Conservation (phyloP, 2,888 invertebrate species). For the Tethea ocularis region DNA sequence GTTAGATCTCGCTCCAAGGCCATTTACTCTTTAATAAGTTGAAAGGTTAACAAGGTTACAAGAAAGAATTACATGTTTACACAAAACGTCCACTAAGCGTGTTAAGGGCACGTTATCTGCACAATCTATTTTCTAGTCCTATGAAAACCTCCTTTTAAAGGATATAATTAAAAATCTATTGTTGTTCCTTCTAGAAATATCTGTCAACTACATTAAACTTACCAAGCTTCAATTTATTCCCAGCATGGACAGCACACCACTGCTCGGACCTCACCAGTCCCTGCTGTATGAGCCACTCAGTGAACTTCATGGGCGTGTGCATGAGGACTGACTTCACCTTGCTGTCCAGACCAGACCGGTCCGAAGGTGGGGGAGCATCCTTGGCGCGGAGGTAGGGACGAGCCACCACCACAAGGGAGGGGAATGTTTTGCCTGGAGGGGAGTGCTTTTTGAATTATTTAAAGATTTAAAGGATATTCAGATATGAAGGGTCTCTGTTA, state of each 20-base stretch:
- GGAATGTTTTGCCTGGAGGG: constrained; percentile 89
- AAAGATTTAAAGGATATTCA: not conserved
- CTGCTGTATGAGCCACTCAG: constrained; percentile 95
- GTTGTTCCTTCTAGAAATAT: not conserved
- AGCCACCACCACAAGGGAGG: constrained; percentile 92
- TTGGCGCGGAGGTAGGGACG: constrained; percentile 90
- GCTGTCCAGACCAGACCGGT: constrained; percentile 87
- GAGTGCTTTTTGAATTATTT: too few relatives aligned
- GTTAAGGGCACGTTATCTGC: too few relatives aligned
- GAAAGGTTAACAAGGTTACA: too few relatives aligned
- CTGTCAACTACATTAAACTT: constrained; percentile 27
- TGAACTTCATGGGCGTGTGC: constrained; percentile 92
- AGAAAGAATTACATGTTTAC: too few relatives aligned
- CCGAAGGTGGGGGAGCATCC: constrained; percentile 82
- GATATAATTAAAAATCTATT: too few relatives aligned
- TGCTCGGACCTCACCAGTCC: constrained; percentile 92
- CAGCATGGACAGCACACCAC: constrained; percentile 87
- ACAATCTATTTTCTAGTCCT: too few relatives aligned
- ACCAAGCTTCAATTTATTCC: constrained; percentile 89
- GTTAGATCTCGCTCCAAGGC: too few relatives aligned
- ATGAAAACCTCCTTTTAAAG: too few relatives aligned
- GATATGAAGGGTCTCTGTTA: too few relatives aligned
- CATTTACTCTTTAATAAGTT: too few relatives aligned
- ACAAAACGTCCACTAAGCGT: too few relatives aligned
- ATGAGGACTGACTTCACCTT: constrained; percentile 93